phyloP scores from a whole-genome alignment of 2,888 invertebrate genomes.

The Agrypnus murinus region DNA sequence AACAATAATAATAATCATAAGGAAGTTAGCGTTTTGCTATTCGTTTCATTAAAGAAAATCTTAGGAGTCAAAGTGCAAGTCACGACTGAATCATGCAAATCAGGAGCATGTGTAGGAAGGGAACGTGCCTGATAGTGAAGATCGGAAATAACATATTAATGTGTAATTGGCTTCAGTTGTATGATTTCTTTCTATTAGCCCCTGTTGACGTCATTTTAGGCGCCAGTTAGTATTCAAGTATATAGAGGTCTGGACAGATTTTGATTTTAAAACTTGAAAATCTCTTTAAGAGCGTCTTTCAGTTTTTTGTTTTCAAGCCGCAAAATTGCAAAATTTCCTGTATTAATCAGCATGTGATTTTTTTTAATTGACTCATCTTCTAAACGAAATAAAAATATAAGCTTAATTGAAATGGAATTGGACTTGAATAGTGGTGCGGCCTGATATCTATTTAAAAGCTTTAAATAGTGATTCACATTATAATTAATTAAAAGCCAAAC shows the following conservation, averaged over 20 bases:
- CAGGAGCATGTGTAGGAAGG: conserved; percentile 53
- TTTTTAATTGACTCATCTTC: conserved; percentile 27
- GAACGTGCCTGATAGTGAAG: conserved; percentile 53
- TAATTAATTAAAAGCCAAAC: conserved; percentile 25
- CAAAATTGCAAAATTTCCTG: conserved; percentile 24
- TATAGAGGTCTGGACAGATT: conserved; percentile 8
- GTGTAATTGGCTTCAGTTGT: conserved; percentile 61
- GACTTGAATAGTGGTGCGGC: too few species aligned
- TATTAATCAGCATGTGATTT: conserved; percentile 13
- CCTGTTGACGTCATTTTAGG: conserved; percentile 59
- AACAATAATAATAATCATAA: conserved; percentile 17
- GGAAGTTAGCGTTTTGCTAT: conserved; percentile 44
- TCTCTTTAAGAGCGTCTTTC: not conserved
- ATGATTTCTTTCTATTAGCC: conserved; percentile 59
- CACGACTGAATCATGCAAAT: conserved; percentile 54
- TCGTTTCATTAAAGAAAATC: conserved; percentile 39
- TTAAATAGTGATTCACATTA: conserved; percentile 15
- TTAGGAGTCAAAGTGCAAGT: conserved; percentile 46
- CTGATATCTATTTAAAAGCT: not conserved
- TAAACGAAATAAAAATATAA: not conserved
- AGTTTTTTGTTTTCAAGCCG: conserved; percentile 15
- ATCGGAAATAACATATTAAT: conserved; percentile 63
- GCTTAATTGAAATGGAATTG: too few species aligned
- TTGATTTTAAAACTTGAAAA: conserved; percentile 7
- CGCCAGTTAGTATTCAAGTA: conserved; percentile 57